phyloP scores from a whole-genome alignment of 2,888 invertebrate genomes.

The Chloroclystis v-ata region DNA sequence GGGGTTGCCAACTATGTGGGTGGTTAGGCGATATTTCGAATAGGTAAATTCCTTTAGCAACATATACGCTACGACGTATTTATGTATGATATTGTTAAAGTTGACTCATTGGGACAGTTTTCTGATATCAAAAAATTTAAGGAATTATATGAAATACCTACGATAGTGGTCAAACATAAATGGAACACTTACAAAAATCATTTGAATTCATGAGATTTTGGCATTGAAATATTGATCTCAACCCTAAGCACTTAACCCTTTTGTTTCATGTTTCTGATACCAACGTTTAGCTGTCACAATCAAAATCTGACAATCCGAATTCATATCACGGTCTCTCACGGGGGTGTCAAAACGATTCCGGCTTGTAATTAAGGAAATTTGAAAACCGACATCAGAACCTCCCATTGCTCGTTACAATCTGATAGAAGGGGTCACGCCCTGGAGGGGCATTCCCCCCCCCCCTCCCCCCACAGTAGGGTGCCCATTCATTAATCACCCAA shows the following conservation, averaged over 20 bases:
- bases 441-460: too few species aligned
- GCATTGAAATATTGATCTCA: background rate
- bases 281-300: slow-evolving; percentile 11
- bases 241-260: background rate
- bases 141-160: too few species aligned
- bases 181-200: too few species aligned
- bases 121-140: too few species aligned
- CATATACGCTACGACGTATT: too few species aligned
- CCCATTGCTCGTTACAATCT: slow-evolving; percentile 40
- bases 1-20: slow-evolving; percentile 32
- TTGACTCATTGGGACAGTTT: too few species aligned
- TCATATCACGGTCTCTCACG: slow-evolving; percentile 25
- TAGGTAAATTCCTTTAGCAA: slow-evolving; percentile 1
- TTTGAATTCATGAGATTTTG: too few species aligned
- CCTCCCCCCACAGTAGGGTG: too few species aligned
- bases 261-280: background rate
- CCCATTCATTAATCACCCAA: slow-evolving; percentile 61
- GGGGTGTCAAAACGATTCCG: slow-evolving; percentile 54
- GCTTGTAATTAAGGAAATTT: slow-evolving; percentile 73
- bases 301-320: slow-evolving; percentile 16
- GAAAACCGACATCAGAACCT: slow-evolving; percentile 55
- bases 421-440: slow-evolving; percentile 30
- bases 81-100: too few species aligned
- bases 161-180: too few species aligned
- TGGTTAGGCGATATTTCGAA: slow-evolving; percentile 18